A percentile compares a stretch with the other conserved stretches of the same genome.
phyloP scores from a whole-genome alignment of 1,140 invertebrate species.

The Venustaconcha ellipsiformis region DNA sequence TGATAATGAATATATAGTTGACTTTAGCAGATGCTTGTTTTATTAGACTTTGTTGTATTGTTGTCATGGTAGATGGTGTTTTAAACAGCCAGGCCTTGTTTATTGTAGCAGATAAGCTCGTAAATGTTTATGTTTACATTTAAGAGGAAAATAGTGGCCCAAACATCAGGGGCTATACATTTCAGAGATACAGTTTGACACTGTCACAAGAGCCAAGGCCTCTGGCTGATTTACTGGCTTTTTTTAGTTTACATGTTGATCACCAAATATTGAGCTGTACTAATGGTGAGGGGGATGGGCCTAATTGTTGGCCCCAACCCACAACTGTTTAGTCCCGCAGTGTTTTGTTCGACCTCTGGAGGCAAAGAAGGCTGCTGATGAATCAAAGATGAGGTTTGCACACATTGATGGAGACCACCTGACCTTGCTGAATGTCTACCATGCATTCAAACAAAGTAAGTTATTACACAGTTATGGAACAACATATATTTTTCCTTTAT shows the following conservation, averaged over 20 bases:
- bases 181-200: too few relatives aligned
- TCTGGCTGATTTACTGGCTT: conserved; percentile 54
- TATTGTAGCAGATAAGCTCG: too few relatives aligned
- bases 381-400: conserved; percentile 99
- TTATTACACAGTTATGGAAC: conserved; percentile 51
- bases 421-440: conserved; percentile 93
- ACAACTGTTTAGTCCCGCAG: conserved; percentile 87
- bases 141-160: too few relatives aligned
- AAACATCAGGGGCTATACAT: too few relatives aligned
- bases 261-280: conserved; percentile 45
- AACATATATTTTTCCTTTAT: background rate
- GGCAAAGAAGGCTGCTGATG: conserved; percentile 98
- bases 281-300: conserved; percentile 67
- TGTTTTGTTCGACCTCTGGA: conserved; percentile 99
- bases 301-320: conserved; percentile 59
- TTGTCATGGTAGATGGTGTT: too few relatives aligned
- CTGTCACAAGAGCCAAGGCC: conserved; percentile 9
- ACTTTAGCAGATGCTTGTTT: too few relatives aligned
- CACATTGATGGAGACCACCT: conserved; percentile 99
- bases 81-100: too few relatives aligned
- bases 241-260: conserved; percentile 63
- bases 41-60: too few relatives aligned
- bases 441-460: conserved; percentile 99
- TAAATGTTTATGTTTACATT: too few relatives aligned
- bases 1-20: too few relatives aligned